Conservation (phyloP, 2,797 vertebrate genomes). For the Cephalopachus bancanus region DNA sequence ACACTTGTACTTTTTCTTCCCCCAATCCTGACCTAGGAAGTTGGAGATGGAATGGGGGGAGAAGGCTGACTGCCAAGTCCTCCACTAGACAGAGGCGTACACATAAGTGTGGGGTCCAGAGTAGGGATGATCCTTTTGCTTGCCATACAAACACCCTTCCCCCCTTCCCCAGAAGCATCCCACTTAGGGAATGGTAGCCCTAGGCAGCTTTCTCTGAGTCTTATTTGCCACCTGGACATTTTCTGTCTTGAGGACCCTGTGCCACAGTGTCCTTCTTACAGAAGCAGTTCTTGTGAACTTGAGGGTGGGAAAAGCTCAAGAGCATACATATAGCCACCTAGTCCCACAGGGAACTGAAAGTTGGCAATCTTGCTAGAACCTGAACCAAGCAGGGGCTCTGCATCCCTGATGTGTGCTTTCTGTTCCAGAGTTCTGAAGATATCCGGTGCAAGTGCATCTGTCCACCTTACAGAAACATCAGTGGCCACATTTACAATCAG, state of each 20-base stretch:
- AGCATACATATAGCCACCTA: neutral
- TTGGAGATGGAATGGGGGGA: neutral
- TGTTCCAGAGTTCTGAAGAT: slow-evolving; percentile 94
- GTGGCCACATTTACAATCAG: slow-evolving; percentile 95
- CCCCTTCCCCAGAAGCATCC: neutral
- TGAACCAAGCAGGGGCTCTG: neutral
- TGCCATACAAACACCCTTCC: neutral
- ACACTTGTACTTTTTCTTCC: neutral
- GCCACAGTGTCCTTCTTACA: neutral
- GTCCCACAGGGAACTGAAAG: neutral
- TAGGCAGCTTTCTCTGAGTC: neutral
- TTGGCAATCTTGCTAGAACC: neutral
- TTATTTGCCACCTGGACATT: neutral
- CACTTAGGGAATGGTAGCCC: neutral
- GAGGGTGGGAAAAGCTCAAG: neutral
- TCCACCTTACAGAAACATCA: slow-evolving; percentile 96
- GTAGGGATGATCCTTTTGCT: neutral
- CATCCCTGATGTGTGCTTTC: accelerated
- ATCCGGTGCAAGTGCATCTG: slow-evolving; percentile 98
- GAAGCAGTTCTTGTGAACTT: neutral
- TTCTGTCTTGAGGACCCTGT: neutral
- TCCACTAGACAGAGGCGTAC: neutral
- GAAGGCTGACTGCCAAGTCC: neutral
- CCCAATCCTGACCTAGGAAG: neutral
- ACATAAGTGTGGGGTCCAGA: neutral